phyloP scores from a whole-genome alignment of 2,113 vertebrate genomes.

The Brachionichthys hirsutus region DNA sequence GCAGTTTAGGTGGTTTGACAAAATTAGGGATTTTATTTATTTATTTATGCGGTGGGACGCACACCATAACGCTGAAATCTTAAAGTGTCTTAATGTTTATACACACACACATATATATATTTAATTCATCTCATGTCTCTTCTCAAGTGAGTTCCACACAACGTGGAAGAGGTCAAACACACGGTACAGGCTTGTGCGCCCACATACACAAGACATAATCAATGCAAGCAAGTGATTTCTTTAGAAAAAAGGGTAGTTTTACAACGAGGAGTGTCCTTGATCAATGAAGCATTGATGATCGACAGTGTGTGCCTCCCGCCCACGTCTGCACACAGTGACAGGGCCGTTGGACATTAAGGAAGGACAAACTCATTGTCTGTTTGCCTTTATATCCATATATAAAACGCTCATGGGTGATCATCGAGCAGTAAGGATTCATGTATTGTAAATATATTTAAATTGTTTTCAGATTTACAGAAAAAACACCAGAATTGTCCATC shows the following conservation, averaged over 20 bases:
- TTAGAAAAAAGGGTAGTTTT: slow-evolving; percentile 77
- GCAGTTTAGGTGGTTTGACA: neutral
- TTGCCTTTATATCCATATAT: slow-evolving; percentile 33
- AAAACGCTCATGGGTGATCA: slow-evolving; percentile 20
- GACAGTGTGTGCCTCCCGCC: slow-evolving; percentile 72
- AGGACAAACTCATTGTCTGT: slow-evolving; percentile 41
- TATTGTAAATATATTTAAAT: neutral
- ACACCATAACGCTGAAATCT: no score
- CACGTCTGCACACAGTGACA: slow-evolving; percentile 66
- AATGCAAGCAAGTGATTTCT: slow-evolving; percentile 84
- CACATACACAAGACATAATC: slow-evolving; percentile 67
- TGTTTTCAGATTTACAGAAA: no score
- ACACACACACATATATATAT: neutral
- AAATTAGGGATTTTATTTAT: neutral
- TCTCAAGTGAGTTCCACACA: slow-evolving; percentile 31
- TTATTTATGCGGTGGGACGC: neutral
- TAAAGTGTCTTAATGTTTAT: no score
- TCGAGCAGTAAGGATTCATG: neutral
- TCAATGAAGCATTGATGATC: slow-evolving; percentile 77
- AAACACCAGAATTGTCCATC: no score
- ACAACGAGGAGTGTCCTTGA: slow-evolving; percentile 77
- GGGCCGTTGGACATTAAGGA: slow-evolving; percentile 63
- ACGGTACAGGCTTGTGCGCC: neutral
- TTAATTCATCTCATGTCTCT: slow-evolving; percentile 41
- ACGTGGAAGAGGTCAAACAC: slow-evolving; percentile 25